Evolutionary conservation across 92 coral and sea anemone species (phyloP), one percentile per base, ranked within the genome.

Genomic region (Phenganax stokvisi): DNA sequence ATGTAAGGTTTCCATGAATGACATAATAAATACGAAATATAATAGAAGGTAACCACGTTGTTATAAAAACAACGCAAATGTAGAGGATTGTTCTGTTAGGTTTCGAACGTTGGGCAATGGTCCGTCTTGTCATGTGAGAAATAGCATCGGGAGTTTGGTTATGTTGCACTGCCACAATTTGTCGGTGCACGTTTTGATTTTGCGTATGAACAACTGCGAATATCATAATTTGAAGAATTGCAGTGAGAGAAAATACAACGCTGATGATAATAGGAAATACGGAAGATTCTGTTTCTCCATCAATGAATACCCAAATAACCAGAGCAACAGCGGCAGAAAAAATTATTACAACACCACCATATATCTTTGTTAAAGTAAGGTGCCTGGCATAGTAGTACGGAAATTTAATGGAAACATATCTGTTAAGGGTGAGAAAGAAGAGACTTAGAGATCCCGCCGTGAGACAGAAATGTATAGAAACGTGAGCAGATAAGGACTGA

Each of bases 11-110:
- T 12, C 62, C 80, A 56, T 54, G 53, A 54, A 54, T 13, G 29
- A 56, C 7, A 56, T 25, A 75, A 30, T 15, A 12, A 75, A 75
- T n/a, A 29, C 80, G 65, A 55, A 54, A 75, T 54, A 57, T 75
- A 56, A 75, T 13, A 2, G 80, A 54, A 56, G 80, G 80, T 56
- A 75, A 51, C 80, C 80, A 75, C 27, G 80, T 75, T 55, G 25
- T 52, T 44, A 57, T 75, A 20, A 16, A 75, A 75, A 75, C 65
- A 27, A 53, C 66, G 31, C 63, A 55, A 57, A 75, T 75, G 11
- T 54, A 75, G 15, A 75, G 20, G 64, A 75, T 56, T 56, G 80
- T 75, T 30, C 15, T 75, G 65, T 75, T 75, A 8, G 66, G n/a
- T n/a, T 75, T 75, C 12, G 64, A 56, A 54, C 66, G 65, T 30